Evolutionary conservation across 2,113 vertebrate species (phyloP).

Genomic region (Artemisiospiza belli): DNA sequence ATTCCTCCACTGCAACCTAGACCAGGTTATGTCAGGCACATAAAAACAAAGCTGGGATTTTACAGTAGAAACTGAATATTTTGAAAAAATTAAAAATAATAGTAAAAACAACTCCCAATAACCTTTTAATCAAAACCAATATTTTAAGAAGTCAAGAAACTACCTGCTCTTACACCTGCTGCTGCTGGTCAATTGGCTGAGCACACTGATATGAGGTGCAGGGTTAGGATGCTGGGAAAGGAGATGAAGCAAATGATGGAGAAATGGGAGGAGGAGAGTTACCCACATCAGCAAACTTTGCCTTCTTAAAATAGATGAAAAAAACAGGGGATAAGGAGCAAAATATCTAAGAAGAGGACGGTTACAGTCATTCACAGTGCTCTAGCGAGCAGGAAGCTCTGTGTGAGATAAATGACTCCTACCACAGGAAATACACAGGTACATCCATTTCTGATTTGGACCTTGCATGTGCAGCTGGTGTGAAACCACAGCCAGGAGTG

Average conservation of each 20-base stretch:
- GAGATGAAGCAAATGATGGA: neutral
- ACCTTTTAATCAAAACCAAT: neutral
- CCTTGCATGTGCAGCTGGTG: neutral
- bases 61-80: neutral
- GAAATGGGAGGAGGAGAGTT: neutral
- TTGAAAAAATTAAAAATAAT: neutral
- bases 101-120: neutral
- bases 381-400: neutral
- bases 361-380: neutral
- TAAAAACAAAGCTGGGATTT: neutral
- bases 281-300: neutral
- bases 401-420: neutral
- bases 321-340: neutral
- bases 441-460: neutral
- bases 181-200: neutral
- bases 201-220: neutral
- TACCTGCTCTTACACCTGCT: neutral
- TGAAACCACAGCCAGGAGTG: constrained; percentile 27
- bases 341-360: neutral
- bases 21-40: neutral
- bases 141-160: neutral
- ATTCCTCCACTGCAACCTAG: neutral
- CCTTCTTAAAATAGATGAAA: neutral
- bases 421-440: neutral
- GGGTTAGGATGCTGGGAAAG: neutral